phyloP scores from a whole-genome alignment of 2,888 invertebrate species.

The Gari tellinella region DNA sequence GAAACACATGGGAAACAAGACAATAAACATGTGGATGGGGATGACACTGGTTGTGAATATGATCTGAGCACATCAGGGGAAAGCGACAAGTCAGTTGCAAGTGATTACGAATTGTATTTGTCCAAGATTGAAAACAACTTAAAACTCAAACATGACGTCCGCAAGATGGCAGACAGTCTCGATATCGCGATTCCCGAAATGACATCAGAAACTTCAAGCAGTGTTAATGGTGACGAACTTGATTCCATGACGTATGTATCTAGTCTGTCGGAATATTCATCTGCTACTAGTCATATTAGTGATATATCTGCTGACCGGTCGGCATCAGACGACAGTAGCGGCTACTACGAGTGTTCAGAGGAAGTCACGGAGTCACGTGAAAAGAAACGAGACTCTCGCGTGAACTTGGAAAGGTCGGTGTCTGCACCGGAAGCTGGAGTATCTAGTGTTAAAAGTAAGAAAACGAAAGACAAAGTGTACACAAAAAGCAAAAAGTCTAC shows the following conservation, averaged over 20 bases:
- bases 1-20: background rate
- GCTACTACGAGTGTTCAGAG: constrained; percentile 62
- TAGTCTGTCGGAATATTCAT: constrained; percentile 64
- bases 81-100: constrained; percentile 42
- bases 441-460: constrained; percentile 16
- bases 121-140: constrained; percentile 59
- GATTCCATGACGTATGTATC: constrained; percentile 62
- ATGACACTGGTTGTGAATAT: constrained; percentile 47
- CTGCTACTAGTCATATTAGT: constrained; percentile 59
- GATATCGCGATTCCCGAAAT: constrained; percentile 37
- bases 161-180: constrained; percentile 44
- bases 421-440: constrained; percentile 31
- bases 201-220: constrained; percentile 13
- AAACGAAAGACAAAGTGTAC: constrained; percentile 5
- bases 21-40: constrained; percentile 10
- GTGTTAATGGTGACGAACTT: constrained; percentile 15
- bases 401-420: constrained; percentile 47
- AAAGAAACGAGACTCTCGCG: constrained; percentile 32
- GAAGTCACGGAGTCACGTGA: constrained; percentile 39
- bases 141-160: constrained; percentile 53
- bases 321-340: constrained; percentile 65
- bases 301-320: constrained; percentile 64
- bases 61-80: constrained; percentile 55
- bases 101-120: constrained; percentile 53
- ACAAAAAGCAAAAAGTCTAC: constrained; percentile 10